phyloP scores from a whole-genome alignment of 1,140 invertebrate species.

The Anastatus disparis region DNA sequence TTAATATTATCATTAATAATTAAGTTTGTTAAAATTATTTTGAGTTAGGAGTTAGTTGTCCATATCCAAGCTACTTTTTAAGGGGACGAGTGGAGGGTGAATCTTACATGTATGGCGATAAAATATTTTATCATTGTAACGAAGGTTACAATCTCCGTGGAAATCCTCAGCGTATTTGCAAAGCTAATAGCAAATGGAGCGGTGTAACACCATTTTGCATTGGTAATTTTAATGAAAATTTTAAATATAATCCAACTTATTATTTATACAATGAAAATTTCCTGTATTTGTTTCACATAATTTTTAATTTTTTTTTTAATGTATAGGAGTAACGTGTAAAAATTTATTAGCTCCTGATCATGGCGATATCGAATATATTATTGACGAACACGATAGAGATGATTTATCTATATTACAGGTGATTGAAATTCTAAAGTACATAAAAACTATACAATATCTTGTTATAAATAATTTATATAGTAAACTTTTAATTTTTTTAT shows the following conservation, averaged over 20 bases:
- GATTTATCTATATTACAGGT: conserved; percentile 57
- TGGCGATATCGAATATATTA: conserved; percentile 59
- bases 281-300: too few relatives aligned
- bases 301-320: too few relatives aligned
- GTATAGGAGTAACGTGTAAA: conserved; percentile 58
- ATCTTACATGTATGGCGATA: conserved; percentile 68
- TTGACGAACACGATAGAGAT: conserved; percentile 56
- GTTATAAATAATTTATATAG: too few relatives aligned
- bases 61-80: conserved; percentile 69
- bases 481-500: too few relatives aligned
- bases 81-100: conserved; percentile 68
- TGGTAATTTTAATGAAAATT: conserved; percentile 57
- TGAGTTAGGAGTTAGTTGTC: conserved; percentile 64
- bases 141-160: conserved; percentile 68
- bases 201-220: conserved; percentile 64
- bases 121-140: conserved; percentile 67
- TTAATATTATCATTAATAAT: too few relatives aligned
- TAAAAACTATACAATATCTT: too few relatives aligned
- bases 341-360: conserved; percentile 60
- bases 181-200: conserved; percentile 68
- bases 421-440: background rate
- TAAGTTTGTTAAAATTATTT: too few relatives aligned
- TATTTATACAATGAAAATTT: too few relatives aligned
- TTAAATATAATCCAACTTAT: too few relatives aligned
- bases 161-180: conserved; percentile 62